Percentiles rank a stretch among this genome's conserved stretches.
Evolutionary conservation across 2,113 vertebrate genomes (phyloP).

Genomic region (Patagioenas fasciata): DNA sequence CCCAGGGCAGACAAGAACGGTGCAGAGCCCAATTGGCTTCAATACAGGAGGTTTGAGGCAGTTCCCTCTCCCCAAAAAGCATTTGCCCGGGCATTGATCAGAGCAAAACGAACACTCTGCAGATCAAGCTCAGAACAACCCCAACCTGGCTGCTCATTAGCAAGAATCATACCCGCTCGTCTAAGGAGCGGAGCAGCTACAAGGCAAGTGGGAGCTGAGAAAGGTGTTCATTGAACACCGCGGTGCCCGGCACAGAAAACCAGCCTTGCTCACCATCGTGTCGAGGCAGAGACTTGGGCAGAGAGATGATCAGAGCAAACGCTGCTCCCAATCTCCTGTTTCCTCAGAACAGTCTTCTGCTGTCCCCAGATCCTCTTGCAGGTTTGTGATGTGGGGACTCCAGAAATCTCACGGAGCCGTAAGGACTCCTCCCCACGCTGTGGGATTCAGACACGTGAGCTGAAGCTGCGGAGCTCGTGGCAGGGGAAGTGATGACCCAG

Average conservation of each 20-base stretch:
- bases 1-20: rapidly evolving
- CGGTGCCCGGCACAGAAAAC: not conserved
- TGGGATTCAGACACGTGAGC: rapidly evolving
- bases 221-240: not conserved
- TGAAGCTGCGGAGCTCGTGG: rapidly evolving
- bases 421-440: not conserved
- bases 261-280: not conserved
- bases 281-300: not conserved
- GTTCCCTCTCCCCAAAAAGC: not conserved
- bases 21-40: not conserved
- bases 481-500: not conserved
- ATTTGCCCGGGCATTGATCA: not conserved
- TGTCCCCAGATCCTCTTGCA: not conserved
- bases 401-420: no score
- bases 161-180: not conserved
- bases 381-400: not conserved
- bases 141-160: not conserved
- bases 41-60: not conserved
- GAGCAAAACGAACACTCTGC: not conserved
- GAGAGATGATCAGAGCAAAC: not conserved
- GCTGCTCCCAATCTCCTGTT: not conserved
- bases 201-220: not conserved
- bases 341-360: not conserved
- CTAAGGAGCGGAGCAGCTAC: not conserved
- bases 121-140: not conserved